Evolutionary conservation across 2,888 invertebrate genomes (phyloP).

Genomic region (Dasypolia templi): DNA sequence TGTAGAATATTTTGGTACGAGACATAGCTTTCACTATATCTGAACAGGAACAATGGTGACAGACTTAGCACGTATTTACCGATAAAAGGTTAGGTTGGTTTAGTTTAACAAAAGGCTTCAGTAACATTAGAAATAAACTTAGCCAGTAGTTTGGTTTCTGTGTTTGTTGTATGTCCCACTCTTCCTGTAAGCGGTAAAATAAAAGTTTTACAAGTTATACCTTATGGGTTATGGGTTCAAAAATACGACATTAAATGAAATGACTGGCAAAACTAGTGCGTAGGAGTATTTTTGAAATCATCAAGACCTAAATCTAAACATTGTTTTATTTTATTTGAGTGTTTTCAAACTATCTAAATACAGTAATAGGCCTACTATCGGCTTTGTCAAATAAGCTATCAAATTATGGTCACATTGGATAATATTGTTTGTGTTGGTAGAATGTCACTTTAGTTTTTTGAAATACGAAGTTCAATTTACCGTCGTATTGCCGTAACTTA

Average conservation of each 20-base stretch:
- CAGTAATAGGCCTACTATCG: too few relatives aligned
- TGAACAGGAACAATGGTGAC: too few relatives aligned
- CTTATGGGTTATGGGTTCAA: too few relatives aligned
- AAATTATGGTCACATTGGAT: not conserved
- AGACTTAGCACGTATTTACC: not conserved
- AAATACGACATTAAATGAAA: not conserved
- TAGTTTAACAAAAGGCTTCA: not conserved
- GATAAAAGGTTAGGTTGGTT: not conserved
- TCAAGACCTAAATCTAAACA: not conserved
- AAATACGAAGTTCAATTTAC: too few relatives aligned
- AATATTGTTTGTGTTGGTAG: not conserved
- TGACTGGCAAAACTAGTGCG: not conserved
- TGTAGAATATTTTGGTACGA: too few relatives aligned
- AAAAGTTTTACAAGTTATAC: not conserved
- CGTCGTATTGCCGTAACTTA: not conserved
- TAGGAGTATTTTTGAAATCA: not conserved
- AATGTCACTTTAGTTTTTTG: too few relatives aligned
- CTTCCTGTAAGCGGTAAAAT: not conserved
- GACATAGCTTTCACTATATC: too few relatives aligned
- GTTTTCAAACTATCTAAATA: too few relatives aligned
- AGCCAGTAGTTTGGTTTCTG: not conserved
- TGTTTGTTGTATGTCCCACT: not conserved
- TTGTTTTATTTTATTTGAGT: too few relatives aligned
- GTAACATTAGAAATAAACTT: not conserved
- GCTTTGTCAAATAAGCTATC: not conserved